phyloP scores from a whole-genome alignment of 2,797 vertebrate species.

The Tympanoctomys barrerae region DNA sequence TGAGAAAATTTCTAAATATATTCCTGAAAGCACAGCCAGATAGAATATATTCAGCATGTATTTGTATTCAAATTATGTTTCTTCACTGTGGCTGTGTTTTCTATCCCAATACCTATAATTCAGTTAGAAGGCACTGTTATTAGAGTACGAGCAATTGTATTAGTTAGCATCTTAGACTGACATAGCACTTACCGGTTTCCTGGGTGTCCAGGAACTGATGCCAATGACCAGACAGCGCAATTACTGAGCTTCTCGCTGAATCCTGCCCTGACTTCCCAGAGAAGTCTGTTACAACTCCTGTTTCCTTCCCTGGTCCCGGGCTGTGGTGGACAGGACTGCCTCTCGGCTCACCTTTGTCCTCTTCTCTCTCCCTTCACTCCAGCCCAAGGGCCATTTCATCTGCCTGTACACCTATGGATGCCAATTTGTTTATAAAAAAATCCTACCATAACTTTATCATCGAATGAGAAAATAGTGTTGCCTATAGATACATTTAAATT shows the following conservation, averaged over 20 bases:
- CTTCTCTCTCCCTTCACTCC: background rate
- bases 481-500: background rate
- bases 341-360: background rate
- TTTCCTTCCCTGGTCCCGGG: background rate
- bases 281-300: background rate
- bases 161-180: conserved; percentile 37
- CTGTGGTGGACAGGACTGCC: background rate
- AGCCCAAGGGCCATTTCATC: background rate
- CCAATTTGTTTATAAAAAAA: background rate
- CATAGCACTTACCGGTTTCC: conserved; percentile 40
- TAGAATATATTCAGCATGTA: conserved; percentile 57
- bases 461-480: background rate
- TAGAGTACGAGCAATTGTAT: conserved; percentile 62
- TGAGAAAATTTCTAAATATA: conserved; percentile 67
- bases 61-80: conserved; percentile 68
- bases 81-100: conserved; percentile 67
- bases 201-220: conserved; percentile 8
- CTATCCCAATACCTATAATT: conserved; percentile 63
- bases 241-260: background rate
- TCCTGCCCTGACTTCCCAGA: conserved; percentile 3
- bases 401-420: background rate
- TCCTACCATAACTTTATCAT: background rate
- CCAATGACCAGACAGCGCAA: background rate
- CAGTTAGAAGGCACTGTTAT: conserved; percentile 40
- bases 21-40: conserved; percentile 35